These are phyloP conservation scores for Meloe dianella DNA, from an alignment of 2,888 invertebrate genomes.

Conservation along the genomic window DNA sequence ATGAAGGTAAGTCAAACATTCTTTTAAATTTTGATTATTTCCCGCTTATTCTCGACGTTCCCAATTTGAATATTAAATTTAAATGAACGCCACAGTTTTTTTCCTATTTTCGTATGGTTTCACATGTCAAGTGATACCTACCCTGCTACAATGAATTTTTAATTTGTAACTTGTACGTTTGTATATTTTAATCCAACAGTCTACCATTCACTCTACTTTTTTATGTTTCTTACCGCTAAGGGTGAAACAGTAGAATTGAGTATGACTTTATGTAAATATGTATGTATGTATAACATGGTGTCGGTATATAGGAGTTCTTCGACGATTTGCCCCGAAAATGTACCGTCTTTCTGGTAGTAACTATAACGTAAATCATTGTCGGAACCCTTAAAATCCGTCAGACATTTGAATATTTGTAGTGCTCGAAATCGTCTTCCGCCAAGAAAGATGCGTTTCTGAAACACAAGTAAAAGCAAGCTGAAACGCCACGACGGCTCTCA, in stretches of 20 bases:
- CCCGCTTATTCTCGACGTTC: neutral
- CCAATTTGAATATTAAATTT: neutral
- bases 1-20: conserved; percentile 44
- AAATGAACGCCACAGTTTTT: neutral
- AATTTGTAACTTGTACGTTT: conserved; percentile 5
- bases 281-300: conserved; percentile 17
- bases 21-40: neutral
- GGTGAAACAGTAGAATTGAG: neutral
- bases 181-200: neutral
- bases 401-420: conserved; percentile 40
- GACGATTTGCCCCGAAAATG: neutral
- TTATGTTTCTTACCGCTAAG: neutral
- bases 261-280: conserved; percentile 2
- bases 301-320: conserved; percentile 17
- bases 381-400: conserved; percentile 31
- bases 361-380: conserved; percentile 33
- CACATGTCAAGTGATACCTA: conserved; percentile 3
- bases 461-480: conserved; percentile 29
- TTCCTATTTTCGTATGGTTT: neutral
- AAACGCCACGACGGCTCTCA: conserved; percentile 34
- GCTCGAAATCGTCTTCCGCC: conserved; percentile 38
- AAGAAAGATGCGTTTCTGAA: conserved; percentile 30
- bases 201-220: neutral
- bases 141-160: neutral
- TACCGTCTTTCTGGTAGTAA: neutral